Evolutionary conservation across 23 tunicate genomes (phyloP).

Genomic region (Ciona savignyi): DNA sequence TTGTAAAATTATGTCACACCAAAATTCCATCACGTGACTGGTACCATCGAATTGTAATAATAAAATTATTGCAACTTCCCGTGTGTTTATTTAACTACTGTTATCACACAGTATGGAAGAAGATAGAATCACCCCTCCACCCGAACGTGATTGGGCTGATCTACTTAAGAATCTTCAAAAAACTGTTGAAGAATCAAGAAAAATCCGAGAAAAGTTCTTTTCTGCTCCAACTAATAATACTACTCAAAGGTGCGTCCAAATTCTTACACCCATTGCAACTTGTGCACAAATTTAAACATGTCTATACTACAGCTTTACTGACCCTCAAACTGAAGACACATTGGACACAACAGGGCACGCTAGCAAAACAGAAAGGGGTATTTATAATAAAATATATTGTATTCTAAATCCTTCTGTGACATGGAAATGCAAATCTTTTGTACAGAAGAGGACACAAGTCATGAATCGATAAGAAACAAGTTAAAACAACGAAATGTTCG

Average conservation of each 20-base stretch:
- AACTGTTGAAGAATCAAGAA: constrained; percentile 87
- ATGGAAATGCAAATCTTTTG: too few species aligned
- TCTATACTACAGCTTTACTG: constrained; percentile 2
- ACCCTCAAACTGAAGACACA: background rate
- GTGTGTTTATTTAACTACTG: too few species aligned
- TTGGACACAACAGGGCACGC: background rate
- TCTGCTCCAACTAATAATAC: constrained; percentile 11
- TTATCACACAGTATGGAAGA: background rate
- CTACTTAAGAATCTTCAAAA: constrained; percentile 70
- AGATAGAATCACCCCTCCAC: background rate
- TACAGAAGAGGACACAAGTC: background rate
- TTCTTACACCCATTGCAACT: too few species aligned
- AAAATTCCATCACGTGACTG: too few species aligned
- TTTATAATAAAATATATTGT: too few species aligned
- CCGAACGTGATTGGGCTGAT: constrained; percentile 45
- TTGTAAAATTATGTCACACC: too few species aligned
- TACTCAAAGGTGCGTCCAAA: background rate
- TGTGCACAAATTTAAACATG: too few species aligned
- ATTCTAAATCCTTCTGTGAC: too few species aligned
- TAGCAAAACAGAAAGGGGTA: background rate
- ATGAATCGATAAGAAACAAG: constrained; percentile 10
- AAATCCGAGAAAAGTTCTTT: constrained; percentile 78
- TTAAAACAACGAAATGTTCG: constrained; percentile 52
- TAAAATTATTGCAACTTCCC: too few species aligned
- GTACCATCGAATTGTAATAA: too few species aligned